A percentile compares a stretch with the other conserved stretches of the same genome.
These are phyloP conservation scores for Larimichthys polyactis DNA, from an alignment of 2,113 vertebrate species.

Conservation along the genomic window DNA sequence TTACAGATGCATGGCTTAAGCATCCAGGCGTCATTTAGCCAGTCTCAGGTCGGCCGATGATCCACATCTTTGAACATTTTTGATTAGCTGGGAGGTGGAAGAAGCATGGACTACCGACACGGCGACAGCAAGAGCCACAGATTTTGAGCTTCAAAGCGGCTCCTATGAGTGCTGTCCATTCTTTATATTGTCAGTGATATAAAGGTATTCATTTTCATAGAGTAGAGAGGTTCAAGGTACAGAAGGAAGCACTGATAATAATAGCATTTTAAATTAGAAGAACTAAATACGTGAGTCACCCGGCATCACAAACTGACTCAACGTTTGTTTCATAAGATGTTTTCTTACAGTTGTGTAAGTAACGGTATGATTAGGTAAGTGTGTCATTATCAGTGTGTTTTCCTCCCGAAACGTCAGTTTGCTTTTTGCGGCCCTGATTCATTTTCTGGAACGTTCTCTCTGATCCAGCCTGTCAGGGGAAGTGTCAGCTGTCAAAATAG, in stretches of 20 bases:
- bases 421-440: slow-evolving; percentile 41
- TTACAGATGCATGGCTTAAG: too few species aligned
- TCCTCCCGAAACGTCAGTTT: slow-evolving; percentile 31
- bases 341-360: slow-evolving; percentile 8
- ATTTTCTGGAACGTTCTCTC: slow-evolving; percentile 60
- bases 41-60: too few species aligned
- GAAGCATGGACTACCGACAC: too few species aligned
- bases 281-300: not conserved
- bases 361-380: slow-evolving; percentile 15
- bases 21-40: too few species aligned
- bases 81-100: too few species aligned
- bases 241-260: not conserved
- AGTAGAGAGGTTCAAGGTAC: not conserved
- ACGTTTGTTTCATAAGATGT: slow-evolving; percentile 2
- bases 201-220: not conserved
- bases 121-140: too few species aligned
- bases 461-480: slow-evolving; percentile 57
- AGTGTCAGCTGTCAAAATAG: slow-evolving; percentile 72
- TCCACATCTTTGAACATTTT: too few species aligned
- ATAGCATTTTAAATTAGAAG: not conserved
- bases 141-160: too few species aligned
- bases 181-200: not conserved
- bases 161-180: too few species aligned
- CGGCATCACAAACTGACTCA: not conserved
- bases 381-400: slow-evolving; percentile 42